Evolutionary conservation across 2,113 vertebrate species (phyloP), one percentile per base, ranked within the genome.

Genomic region (Lonchura striata): DNA sequence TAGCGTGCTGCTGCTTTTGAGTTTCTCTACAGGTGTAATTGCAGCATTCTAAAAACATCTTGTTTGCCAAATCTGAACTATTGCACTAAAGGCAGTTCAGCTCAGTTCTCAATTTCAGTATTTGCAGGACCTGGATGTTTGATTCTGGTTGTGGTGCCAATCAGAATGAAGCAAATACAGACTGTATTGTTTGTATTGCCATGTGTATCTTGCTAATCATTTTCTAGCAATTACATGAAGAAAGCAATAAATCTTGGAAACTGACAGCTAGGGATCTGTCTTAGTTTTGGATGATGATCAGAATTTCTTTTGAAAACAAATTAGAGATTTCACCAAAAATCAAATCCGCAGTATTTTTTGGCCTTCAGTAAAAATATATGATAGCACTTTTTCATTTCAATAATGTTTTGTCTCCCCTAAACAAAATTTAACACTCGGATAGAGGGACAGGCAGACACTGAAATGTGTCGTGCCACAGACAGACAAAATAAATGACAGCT

Each of bases 221-320:
- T 87, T 91, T 71, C 61, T 79, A 84, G 74, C 42, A 63, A 39
- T 95, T 79, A 63, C 6, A 63, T 4, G 31, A 83, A 88, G 80
- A 78, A 86, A 85, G 49, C 53, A 76, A 16, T 86, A 71, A 52
- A 88, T 89, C 75, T 95, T 95, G 89, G 94, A 96, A 94, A 65
- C 75, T 39, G n/a, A 54, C 87, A 64, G n/a, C 81, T 56, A 56
- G 72, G 72, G 74, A 75, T 92, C 77, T 92, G 57, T 76, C 70
- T 87, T 82, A 60, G 56, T 82, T 94, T 88, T 95, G 89, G 88
- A 92, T 65, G 54, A 76, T 50, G 59, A 77, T 92, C 69, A 95
- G 80, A 37, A 69, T 91, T 94, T 79, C 61, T 84, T 68, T 64
- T 53, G 49, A 68, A 92, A 94, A 52, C 60, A 92, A 71, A 54